These are phyloP conservation scores for Charanyca ferruginea DNA, from an alignment of 2,888 invertebrate genomes.

Conservation along the genomic window DNA sequence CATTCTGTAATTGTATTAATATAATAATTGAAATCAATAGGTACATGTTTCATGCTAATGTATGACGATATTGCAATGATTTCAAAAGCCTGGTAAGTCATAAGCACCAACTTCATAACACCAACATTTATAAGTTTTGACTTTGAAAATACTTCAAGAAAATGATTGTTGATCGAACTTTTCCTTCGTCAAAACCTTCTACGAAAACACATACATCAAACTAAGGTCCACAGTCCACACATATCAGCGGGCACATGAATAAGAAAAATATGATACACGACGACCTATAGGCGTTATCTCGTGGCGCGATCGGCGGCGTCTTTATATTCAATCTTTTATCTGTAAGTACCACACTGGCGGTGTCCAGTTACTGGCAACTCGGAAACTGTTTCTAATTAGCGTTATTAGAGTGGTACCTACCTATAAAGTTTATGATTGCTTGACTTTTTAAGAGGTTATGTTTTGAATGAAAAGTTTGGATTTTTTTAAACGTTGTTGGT, in stretches of 20 bases:
- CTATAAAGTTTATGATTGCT: constrained; percentile 53
- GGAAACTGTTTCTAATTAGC: constrained; percentile 87
- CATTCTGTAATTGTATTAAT: no score
- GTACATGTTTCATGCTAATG: no score
- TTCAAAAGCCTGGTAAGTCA: no score
- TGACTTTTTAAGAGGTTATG: constrained; percentile 21
- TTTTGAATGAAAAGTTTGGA: neutral
- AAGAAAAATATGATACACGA: constrained; percentile 71
- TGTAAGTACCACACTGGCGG: constrained; percentile 67
- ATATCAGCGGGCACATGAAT: constrained; percentile 36
- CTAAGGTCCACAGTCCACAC: constrained; percentile 5
- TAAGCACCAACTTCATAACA: no score
- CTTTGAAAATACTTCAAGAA: no score
- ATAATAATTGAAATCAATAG: no score
- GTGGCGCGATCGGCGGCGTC: constrained; percentile 71
- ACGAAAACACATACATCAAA: constrained; percentile 21
- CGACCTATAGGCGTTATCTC: constrained; percentile 68
- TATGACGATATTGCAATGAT: no score
- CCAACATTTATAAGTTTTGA: no score
- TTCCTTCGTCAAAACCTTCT: neutral
- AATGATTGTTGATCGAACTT: neutral
- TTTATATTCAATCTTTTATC: constrained; percentile 75
- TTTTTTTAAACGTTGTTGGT: no score
- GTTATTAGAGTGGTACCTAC: constrained; percentile 76
- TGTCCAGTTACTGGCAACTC: constrained; percentile 78